Conservation (phyloP, 2,888 invertebrate species). For the Sclerodermus sp. region DNA sequence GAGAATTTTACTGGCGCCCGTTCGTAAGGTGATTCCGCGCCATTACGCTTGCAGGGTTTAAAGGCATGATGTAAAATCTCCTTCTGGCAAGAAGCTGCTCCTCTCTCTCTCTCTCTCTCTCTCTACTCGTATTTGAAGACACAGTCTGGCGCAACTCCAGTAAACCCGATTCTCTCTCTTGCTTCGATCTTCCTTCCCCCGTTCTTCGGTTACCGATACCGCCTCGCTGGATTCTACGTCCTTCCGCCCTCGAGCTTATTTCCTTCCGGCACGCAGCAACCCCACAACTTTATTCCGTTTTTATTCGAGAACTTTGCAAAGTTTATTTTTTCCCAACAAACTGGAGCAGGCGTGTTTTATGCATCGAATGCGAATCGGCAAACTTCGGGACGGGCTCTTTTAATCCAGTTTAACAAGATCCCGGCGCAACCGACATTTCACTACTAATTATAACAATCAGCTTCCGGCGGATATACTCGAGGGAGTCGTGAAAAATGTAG, state of each 20-base stretch:
- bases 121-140: constrained; percentile 25
- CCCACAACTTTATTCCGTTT: constrained; percentile 6
- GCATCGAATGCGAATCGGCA: no score
- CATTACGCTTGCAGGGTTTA: constrained; percentile 27
- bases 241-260: neutral
- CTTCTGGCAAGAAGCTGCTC: constrained; percentile 28
- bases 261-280: neutral
- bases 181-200: constrained; percentile 2
- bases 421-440: no score
- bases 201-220: constrained; percentile 14
- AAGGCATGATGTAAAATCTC: constrained; percentile 30
- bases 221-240: neutral
- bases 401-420: no score
- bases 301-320: constrained; percentile 12
- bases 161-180: neutral
- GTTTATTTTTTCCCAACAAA: constrained; percentile 9
- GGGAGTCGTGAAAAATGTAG: no score
- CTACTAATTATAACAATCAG: no score
- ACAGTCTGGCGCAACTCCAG: constrained; percentile 29
- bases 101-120: neutral
- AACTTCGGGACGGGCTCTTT: no score
- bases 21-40: constrained; percentile 19
- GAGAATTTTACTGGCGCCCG: neutral
- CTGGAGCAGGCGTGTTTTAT: no score
- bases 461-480: no score